A percentile compares a stretch with the other conserved stretches of the same genome.
phyloP scores from a whole-genome alignment of 2,113 vertebrate species.

The Oplegnathus fasciatus region DNA sequence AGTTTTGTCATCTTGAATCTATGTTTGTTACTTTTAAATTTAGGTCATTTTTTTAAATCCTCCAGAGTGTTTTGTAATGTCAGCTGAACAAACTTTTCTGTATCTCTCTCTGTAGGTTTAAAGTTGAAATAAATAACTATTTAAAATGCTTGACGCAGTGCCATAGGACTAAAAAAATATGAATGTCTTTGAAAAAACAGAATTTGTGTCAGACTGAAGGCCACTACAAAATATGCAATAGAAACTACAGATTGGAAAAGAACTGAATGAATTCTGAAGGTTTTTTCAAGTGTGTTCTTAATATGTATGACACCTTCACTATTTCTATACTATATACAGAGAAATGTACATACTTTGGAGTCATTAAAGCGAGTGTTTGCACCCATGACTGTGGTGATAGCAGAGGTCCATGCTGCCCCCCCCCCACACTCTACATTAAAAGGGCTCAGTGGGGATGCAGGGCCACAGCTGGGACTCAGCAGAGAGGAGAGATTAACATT shows the following conservation, averaged over 20 bases:
- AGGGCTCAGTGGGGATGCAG: slow-evolving; percentile 50
- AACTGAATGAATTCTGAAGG: slow-evolving; percentile 1
- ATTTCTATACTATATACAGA: background rate
- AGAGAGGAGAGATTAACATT: slow-evolving; percentile 72
- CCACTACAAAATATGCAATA: background rate
- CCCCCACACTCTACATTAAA: slow-evolving; percentile 30
- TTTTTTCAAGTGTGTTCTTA: background rate
- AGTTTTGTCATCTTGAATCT: slow-evolving; percentile 32
- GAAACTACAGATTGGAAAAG: background rate
- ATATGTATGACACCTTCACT: background rate
- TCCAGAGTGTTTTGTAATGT: background rate
- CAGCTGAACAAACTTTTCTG: background rate
- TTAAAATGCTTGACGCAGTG: background rate
- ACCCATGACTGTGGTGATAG: slow-evolving; percentile 24
- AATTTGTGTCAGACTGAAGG: background rate
- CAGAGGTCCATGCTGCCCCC: slow-evolving; percentile 33
- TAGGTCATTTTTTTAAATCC: background rate
- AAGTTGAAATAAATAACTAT: background rate
- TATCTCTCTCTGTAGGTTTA: background rate
- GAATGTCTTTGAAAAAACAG: background rate
- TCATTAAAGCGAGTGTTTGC: slow-evolving; percentile 3
- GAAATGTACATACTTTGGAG: background rate
- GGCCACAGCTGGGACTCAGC: slow-evolving; percentile 69
- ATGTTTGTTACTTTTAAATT: background rate
- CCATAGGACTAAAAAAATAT: background rate